Evolutionary conservation across 2,113 vertebrate species (phyloP).

Genomic region (Vireo altiloquus): DNA sequence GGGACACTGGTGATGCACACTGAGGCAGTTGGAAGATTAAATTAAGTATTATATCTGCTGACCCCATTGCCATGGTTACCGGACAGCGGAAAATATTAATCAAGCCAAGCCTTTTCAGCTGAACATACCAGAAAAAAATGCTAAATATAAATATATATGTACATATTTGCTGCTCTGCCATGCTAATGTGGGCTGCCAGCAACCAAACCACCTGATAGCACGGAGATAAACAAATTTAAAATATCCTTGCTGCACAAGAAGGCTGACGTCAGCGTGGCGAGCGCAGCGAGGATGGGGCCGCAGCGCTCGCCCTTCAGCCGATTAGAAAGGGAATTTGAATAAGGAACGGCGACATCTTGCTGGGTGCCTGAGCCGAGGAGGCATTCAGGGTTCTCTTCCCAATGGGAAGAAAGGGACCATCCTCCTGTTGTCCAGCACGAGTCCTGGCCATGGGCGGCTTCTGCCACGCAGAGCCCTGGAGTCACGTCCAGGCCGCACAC

Average conservation of each 20-base stretch:
- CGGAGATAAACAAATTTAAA: slow-evolving; percentile 65
- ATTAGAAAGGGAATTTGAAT: neutral
- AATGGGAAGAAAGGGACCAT: no score
- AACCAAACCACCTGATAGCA: slow-evolving; percentile 41
- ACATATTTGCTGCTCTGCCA: slow-evolving; percentile 50
- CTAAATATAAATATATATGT: slow-evolving; percentile 79
- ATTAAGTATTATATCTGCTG: slow-evolving; percentile 99
- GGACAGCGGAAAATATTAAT: slow-evolving; percentile 99
- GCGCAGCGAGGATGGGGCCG: neutral
- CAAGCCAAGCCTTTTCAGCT: slow-evolving; percentile 85
- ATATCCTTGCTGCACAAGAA: slow-evolving; percentile 2
- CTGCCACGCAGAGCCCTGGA: accelerated
- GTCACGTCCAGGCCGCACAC: accelerated
- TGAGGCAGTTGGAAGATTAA: slow-evolving; percentile 94
- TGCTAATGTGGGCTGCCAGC: slow-evolving; percentile 51
- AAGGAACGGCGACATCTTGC: neutral
- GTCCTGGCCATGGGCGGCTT: accelerated
- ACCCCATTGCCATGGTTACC: slow-evolving; percentile 99
- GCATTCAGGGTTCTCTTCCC: neutral
- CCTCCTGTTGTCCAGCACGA: neutral
- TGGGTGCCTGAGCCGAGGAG: neutral
- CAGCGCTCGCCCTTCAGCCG: neutral
- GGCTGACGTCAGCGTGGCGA: slow-evolving; percentile 12
- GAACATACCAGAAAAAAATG: slow-evolving; percentile 74
- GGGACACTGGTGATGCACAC: slow-evolving; percentile 76